Percentiles rank a stretch among this genome's conserved stretches.
phyloP scores from a whole-genome alignment of 1,140 invertebrate genomes.

The Halesus radiatus region DNA sequence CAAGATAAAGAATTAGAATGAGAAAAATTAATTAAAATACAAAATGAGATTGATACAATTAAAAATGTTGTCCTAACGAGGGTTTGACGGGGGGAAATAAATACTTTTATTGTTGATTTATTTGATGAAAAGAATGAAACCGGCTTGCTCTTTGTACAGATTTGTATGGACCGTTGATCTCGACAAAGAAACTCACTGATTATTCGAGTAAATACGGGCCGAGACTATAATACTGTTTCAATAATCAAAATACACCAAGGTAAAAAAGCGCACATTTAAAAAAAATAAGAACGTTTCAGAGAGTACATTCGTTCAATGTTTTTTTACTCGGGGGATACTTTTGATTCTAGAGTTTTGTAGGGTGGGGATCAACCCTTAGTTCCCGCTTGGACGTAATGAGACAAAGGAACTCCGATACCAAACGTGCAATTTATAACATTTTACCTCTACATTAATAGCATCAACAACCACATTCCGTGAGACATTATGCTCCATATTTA shows the following conservation, averaged over 20 bases:
- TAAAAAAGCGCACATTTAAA: not conserved
- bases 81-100: too few species aligned
- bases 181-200: constrained; percentile 19
- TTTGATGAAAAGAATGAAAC: constrained; percentile 20
- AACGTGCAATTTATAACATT: not conserved
- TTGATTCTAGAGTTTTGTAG: not conserved
- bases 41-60: too few species aligned
- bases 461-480: not conserved
- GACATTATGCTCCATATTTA: not conserved
- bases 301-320: not conserved
- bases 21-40: too few species aligned
- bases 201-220: constrained; percentile 26
- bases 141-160: constrained; percentile 21
- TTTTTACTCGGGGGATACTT: not conserved
- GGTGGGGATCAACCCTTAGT: not conserved
- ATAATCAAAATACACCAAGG: not conserved
- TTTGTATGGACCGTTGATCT: constrained; percentile 2
- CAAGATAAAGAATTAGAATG: too few species aligned
- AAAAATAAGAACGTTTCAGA: not conserved
- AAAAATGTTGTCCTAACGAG: too few species aligned
- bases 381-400: constrained; percentile 1
- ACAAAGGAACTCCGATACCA: constrained; percentile 24
- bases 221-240: not conserved
- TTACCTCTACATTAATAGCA: constrained; percentile 9
- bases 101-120: too few species aligned